A percentile compares a stretch with the other conserved stretches of the same genome.
These are phyloP conservation scores for Anarhynchus alexandrinus DNA, from an alignment of 2,113 vertebrate genomes.

Conservation along the genomic window DNA sequence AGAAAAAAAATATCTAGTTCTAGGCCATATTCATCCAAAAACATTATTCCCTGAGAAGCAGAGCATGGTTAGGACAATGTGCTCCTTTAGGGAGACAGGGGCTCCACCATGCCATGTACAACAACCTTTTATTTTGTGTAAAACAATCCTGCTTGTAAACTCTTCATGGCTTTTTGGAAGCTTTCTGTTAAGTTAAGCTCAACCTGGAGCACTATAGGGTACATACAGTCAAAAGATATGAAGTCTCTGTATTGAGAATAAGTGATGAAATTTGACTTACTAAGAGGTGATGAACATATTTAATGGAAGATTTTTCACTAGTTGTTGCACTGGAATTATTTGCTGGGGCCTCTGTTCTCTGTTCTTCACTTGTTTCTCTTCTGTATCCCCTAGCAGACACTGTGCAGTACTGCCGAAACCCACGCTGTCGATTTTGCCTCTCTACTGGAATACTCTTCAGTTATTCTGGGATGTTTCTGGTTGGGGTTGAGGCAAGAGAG, in stretches of 20 bases:
- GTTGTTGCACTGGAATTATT: neutral
- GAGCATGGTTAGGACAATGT: fast-evolving
- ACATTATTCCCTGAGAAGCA: neutral
- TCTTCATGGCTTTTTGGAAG: neutral
- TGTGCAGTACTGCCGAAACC: neutral
- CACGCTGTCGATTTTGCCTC: neutral
- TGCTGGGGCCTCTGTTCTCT: neutral
- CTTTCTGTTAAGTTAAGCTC: neutral
- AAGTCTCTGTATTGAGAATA: neutral
- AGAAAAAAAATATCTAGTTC: neutral
- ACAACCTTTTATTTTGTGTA: neutral
- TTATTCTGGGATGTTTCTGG: neutral
- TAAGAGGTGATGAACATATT: neutral
- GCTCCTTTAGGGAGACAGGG: neutral
- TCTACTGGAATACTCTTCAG: neutral
- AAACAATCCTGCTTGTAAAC: neutral
- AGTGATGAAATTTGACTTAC: neutral
- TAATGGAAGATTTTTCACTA: neutral
- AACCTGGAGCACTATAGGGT: fast-evolving
- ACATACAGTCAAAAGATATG: neutral
- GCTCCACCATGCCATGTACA: neutral
- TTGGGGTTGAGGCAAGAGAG: neutral
- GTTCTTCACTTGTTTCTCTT: neutral
- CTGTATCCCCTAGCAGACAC: neutral
- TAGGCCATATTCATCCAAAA: neutral